Conservation (phyloP, 2,888 invertebrate species). For the Hydraecia micacea region DNA sequence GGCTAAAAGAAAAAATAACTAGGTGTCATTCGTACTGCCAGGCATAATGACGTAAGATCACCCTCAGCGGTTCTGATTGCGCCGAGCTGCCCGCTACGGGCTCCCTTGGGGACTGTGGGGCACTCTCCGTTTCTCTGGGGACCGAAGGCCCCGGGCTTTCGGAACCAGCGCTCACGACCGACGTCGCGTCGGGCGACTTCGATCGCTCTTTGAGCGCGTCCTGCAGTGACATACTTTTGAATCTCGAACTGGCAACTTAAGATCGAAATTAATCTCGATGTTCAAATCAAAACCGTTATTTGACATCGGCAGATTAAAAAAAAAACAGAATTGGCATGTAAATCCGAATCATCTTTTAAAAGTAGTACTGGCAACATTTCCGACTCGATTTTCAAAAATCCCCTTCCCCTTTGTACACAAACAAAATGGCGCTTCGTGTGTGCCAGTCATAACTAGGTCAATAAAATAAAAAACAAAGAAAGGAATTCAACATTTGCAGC, state of each 20-base stretch:
- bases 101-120: conserved; percentile 73
- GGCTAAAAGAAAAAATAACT: conserved; percentile 86
- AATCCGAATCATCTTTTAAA: conserved; percentile 30
- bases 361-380: conserved; percentile 34
- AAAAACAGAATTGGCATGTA: conserved; percentile 4
- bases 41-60: conserved; percentile 89
- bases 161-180: conserved; percentile 73
- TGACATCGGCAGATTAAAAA: conserved; percentile 11
- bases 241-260: conserved; percentile 60
- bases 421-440: conserved; percentile 38
- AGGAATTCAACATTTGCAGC: conserved; percentile 88
- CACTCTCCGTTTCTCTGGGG: conserved; percentile 64
- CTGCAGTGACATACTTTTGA: conserved; percentile 74
- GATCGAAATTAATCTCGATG: conserved; percentile 40
- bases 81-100: conserved; percentile 83
- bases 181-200: conserved; percentile 78
- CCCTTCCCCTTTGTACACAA: conserved; percentile 72
- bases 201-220: conserved; percentile 77
- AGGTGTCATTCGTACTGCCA: conserved; percentile 90
- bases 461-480: conserved; percentile 63
- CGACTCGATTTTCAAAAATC: conserved; percentile 56
- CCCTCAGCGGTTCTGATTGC: conserved; percentile 84
- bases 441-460: conserved; percentile 46
- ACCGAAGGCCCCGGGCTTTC: conserved; percentile 70
- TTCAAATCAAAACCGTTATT: conserved; percentile 22